phyloP scores from a whole-genome alignment of 64 coral and sea anemone genomes.

The Orbicella faveolata region DNA sequence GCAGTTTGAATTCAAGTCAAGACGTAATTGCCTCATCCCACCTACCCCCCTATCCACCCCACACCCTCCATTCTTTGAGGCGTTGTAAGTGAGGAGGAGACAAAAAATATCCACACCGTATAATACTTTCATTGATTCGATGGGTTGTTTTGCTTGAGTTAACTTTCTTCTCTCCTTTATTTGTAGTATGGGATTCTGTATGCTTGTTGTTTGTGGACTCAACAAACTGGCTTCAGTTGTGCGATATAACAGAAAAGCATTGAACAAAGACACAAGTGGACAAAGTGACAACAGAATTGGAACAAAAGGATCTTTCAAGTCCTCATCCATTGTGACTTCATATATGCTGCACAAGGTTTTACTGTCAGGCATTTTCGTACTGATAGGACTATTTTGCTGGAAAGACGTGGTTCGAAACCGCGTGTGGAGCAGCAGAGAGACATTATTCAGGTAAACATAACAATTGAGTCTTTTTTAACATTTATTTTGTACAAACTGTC shows the following conservation, averaged over 20 bases:
- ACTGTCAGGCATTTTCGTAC: slow-evolving; percentile 17
- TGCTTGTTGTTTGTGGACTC: slow-evolving; percentile 63
- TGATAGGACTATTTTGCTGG: slow-evolving; percentile 74
- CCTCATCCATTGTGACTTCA: background rate
- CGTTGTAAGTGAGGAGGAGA: too few species aligned
- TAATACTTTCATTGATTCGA: too few species aligned
- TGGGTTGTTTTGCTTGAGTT: too few species aligned
- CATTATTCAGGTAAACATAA: slow-evolving; percentile 67
- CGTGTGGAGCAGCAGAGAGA: slow-evolving; percentile 86
- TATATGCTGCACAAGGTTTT: background rate
- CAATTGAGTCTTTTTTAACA: too few species aligned
- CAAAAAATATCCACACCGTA: too few species aligned
- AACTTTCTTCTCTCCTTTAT: background rate
- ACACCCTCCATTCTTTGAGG: too few species aligned
- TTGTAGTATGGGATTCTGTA: slow-evolving; percentile 85
- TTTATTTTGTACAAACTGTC: too few species aligned
- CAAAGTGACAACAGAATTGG: background rate
- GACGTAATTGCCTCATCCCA: too few species aligned
- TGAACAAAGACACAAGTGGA: background rate
- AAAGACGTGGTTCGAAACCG: slow-evolving; percentile 69
- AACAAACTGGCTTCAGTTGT: slow-evolving; percentile 52
- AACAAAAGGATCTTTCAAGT: background rate
- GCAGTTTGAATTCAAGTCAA: too few species aligned
- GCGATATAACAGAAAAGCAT: background rate
- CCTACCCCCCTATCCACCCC: too few species aligned